phyloP scores from a whole-genome alignment of 2,113 vertebrate genomes.

The Pungitius pungitius region DNA sequence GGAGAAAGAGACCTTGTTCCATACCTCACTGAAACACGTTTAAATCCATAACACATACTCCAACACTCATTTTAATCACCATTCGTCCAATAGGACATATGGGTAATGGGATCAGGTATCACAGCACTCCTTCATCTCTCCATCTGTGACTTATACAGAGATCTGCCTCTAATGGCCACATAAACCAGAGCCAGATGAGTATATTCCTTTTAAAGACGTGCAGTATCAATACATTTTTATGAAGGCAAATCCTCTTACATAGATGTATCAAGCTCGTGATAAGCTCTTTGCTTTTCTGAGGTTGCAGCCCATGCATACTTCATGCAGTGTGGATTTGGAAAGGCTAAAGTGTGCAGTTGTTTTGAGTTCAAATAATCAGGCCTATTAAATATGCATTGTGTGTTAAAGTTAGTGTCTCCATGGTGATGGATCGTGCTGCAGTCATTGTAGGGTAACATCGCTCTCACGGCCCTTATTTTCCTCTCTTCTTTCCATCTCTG shows the following conservation, averaged over 20 bases:
- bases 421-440: slow-evolving; percentile 49
- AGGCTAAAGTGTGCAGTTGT: not conserved
- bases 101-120: not conserved
- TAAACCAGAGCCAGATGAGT: slow-evolving; percentile 27
- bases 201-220: slow-evolving; percentile 61
- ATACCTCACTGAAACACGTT: slow-evolving; percentile 2
- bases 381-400: slow-evolving; percentile 34
- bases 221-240: slow-evolving; percentile 67
- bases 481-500: slow-evolving; percentile 5
- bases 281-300: slow-evolving; percentile 39
- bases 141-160: slow-evolving; percentile 30
- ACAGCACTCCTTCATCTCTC: slow-evolving; percentile 3
- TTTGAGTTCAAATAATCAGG: slow-evolving; percentile 10
- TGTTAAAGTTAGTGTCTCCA: slow-evolving; percentile 55
- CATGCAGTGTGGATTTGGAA: not conserved
- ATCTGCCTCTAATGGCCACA: slow-evolving; percentile 26
- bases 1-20: slow-evolving; percentile 5
- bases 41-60: not conserved
- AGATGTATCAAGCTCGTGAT: slow-evolving; percentile 26
- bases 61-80: not conserved
- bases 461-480: not conserved
- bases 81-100: not conserved
- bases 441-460: slow-evolving; percentile 18
- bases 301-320: slow-evolving; percentile 7
- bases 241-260: slow-evolving; percentile 65